Evolutionary conservation across 2,888 invertebrate species (phyloP).

Genomic region (Drosophila cracens): DNA sequence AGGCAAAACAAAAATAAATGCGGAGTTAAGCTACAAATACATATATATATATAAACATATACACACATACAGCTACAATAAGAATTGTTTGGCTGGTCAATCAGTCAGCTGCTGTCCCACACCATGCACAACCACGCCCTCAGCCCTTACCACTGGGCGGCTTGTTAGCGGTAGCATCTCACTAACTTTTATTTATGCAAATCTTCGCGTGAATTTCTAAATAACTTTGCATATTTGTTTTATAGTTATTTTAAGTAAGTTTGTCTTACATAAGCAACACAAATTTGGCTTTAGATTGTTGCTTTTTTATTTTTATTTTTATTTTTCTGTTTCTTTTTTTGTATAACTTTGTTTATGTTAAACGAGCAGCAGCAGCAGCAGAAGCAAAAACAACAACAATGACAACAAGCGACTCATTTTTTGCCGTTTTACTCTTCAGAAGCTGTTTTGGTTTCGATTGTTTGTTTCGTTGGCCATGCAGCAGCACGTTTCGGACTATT

Average conservation of each 20-base stretch:
- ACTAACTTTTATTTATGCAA: slow-evolving; percentile 71
- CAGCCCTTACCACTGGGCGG: slow-evolving; percentile 21
- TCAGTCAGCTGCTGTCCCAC: slow-evolving; percentile 18
- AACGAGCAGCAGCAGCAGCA: slow-evolving; percentile 38
- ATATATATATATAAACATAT: not conserved
- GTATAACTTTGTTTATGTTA: slow-evolving; percentile 62
- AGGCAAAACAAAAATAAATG: not conserved
- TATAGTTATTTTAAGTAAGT: slow-evolving; percentile 20
- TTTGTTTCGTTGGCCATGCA: slow-evolving; percentile 65
- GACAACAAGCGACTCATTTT: slow-evolving; percentile 21
- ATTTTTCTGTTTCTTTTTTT: slow-evolving; percentile 25
- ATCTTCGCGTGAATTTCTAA: slow-evolving; percentile 62
- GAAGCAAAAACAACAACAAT: slow-evolving; percentile 11
- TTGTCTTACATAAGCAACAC: slow-evolving; percentile 58
- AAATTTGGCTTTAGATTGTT: slow-evolving; percentile 42
- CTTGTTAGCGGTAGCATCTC: slow-evolving; percentile 62
- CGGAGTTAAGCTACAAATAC: slow-evolving; percentile 16
- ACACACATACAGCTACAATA: slow-evolving; percentile 13
- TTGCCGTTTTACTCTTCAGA: slow-evolving; percentile 45
- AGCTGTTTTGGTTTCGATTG: slow-evolving; percentile 44
- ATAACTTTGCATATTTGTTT: slow-evolving; percentile 59
- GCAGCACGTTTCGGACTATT: slow-evolving; percentile 66
- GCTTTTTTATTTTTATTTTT: slow-evolving; percentile 4
- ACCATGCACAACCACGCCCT: slow-evolving; percentile 19
- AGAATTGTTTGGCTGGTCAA: slow-evolving; percentile 3